Evolutionary conservation across 2,888 invertebrate species (phyloP).

Genomic region (Drosophila fungiperda): DNA sequence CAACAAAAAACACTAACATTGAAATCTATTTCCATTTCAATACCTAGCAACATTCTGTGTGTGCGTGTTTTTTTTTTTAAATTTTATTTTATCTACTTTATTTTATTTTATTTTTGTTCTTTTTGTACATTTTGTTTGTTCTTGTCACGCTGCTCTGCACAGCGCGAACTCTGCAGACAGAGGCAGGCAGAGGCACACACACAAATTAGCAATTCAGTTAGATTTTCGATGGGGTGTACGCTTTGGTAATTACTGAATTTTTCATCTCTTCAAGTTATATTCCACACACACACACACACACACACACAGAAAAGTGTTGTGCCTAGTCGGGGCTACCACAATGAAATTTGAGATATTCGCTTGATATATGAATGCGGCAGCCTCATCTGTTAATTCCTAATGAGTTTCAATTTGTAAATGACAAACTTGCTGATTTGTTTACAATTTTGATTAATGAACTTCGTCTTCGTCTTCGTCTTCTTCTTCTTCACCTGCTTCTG

Average conservation of each 20-base stretch:
- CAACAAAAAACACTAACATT: conserved; percentile 32
- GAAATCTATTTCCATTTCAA: conserved; percentile 76
- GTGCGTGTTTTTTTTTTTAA: background rate
- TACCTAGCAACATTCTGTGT: conserved; percentile 47
- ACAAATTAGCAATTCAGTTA: conserved; percentile 56
- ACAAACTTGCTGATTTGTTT: conserved; percentile 52
- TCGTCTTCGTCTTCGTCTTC: background rate
- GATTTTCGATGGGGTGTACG: conserved; percentile 34
- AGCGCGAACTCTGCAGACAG: conserved; percentile 14
- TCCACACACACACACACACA: background rate
- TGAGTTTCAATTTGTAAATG: conserved; percentile 39
- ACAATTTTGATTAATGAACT: conserved; percentile 49
- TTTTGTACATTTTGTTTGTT: conserved; percentile 57
- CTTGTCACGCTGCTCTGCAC: conserved; percentile 78
- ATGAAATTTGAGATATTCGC: conserved; percentile 4
- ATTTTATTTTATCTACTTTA: background rate
- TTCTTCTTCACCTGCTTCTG: background rate
- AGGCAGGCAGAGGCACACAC: conserved; percentile 1
- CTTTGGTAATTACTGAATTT: conserved; percentile 45
- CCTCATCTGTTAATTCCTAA: conserved; percentile 24
- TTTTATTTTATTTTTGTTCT: conserved; percentile 2
- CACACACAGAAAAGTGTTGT: background rate
- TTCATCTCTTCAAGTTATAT: conserved; percentile 25
- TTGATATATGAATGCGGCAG: conserved; percentile 8
- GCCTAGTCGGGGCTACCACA: conserved; percentile 1